Evolutionary conservation across 2,797 vertebrate species (phyloP), one percentile per base, ranked within the genome.

Genomic region (Mus minutoides): DNA sequence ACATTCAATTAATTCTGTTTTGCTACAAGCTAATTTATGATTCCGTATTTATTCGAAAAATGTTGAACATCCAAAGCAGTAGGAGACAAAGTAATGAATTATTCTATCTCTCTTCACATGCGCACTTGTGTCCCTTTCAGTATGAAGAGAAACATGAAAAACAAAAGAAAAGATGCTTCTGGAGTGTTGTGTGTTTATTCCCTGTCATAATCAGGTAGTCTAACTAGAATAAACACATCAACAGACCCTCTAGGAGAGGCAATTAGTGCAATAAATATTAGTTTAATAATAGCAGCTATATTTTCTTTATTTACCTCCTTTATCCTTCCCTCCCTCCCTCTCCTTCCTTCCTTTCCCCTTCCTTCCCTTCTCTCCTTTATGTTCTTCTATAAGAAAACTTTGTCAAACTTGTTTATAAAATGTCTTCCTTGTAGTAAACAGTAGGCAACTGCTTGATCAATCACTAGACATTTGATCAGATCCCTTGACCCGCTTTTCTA

Each of bases 1-100:
- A 98, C 97, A 98, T 99, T 99, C 98, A 99, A 99, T 99, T 99
- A 99, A 99, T 99, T 99, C 94, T 97, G 98, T 99, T 99, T 99
- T 98, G 98, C 97, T 98, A 97, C 97, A 97, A 98, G 98, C 98
- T 99, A 98, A 99, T 99, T 99, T 99, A 99, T 99, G 98, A 98
- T 98, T 99, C 98, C 97, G 97, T 98, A 97, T 99, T 99, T 98
- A 98, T 98, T 98, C 98, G 99, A 98, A 99, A 99, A 99, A 98
- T 98, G 98, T 99, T 99, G 98, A 99, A 98, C 98, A 98, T 94
- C 98, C 98, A 98, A 98, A 99, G 98, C 98, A 98, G 99, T 98
- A 96, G 98, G 98, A 98, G 98, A 98, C 98, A 98, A 97, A 98
- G 98, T 99, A 99, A 99, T 99, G 98, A 99, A 99, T 99, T 98